Conservation (phyloP, 1,140 invertebrate species). For the Zaprionus vittiger region DNA sequence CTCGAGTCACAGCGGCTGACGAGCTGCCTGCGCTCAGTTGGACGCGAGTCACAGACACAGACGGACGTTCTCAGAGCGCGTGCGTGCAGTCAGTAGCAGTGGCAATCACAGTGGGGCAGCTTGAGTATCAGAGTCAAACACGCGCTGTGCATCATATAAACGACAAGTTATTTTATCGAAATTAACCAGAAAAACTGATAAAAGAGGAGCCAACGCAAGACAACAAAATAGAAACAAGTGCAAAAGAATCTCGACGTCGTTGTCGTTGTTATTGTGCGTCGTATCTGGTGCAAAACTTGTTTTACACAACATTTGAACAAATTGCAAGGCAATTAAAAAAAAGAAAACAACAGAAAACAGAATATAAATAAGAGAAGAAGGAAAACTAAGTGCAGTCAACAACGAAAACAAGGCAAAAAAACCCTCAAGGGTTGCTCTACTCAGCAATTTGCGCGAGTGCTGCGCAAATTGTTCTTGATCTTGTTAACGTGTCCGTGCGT, state of each 20-base stretch:
- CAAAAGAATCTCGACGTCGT: slow-evolving; percentile 21
- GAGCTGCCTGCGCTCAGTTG: slow-evolving; percentile 49
- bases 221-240: slow-evolving; percentile 10
- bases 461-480: slow-evolving; percentile 27
- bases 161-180: slow-evolving; percentile 47
- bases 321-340: slow-evolving; percentile 58
- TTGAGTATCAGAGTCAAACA: slow-evolving; percentile 8
- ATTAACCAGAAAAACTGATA: slow-evolving; percentile 35
- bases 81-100: slow-evolving; percentile 51
- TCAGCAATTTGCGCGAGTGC: slow-evolving; percentile 36
- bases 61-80: slow-evolving; percentile 59
- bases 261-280: slow-evolving; percentile 5
- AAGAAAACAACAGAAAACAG: slow-evolving; percentile 14
- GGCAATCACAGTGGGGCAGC: slow-evolving; percentile 17
- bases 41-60: slow-evolving; percentile 44
- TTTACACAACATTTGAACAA: slow-evolving; percentile 42
- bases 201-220: slow-evolving; percentile 7
- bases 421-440: slow-evolving; percentile 26
- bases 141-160: slow-evolving; percentile 12
- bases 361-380: slow-evolving; percentile 31
- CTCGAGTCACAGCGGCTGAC: slow-evolving; percentile 40
- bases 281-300: slow-evolving; percentile 39
- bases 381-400: slow-evolving; percentile 31
- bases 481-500: slow-evolving; percentile 9
- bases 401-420: slow-evolving; percentile 11